Evolutionary conservation across 1,140 invertebrate species (phyloP).

Genomic region (Tetramorium alpestre): DNA sequence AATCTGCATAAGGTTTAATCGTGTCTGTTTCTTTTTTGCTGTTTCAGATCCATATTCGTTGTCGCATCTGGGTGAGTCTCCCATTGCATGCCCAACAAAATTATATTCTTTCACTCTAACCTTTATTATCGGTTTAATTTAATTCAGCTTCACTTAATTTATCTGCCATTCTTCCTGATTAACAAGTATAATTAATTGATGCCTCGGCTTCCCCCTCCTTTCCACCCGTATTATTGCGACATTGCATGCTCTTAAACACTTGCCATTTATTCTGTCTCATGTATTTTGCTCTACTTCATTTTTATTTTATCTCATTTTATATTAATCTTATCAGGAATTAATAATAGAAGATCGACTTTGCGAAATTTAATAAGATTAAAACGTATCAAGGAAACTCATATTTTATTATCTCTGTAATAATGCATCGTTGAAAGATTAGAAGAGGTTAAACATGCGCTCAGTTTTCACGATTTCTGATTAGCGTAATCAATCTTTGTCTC

Average conservation of each 20-base stretch:
- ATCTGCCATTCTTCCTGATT: neutral
- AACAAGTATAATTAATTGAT: conserved; percentile 8
- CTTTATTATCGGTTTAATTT: neutral
- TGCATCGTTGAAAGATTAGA: neutral
- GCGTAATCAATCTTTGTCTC: neutral
- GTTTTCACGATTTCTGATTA: neutral
- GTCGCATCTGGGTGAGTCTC: conserved; percentile 83
- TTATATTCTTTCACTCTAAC: neutral
- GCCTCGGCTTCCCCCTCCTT: neutral
- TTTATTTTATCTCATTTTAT: neutral
- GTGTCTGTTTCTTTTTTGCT: conserved; percentile 75
- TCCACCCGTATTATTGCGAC: neutral
- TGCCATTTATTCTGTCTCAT: neutral
- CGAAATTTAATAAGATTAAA: neutral
- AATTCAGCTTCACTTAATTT: neutral
- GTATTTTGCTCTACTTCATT: neutral
- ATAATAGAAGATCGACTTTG: neutral
- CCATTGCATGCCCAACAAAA: conserved; percentile 40
- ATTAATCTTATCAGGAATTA: neutral
- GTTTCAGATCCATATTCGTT: conserved; percentile 85
- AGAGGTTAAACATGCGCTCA: neutral
- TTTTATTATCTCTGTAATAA: conserved; percentile 16
- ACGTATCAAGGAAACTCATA: neutral
- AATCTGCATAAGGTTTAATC: conserved; percentile 37
- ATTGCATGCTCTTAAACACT: neutral